Percentiles rank a stretch among this genome's conserved stretches.
phyloP scores from a whole-genome alignment of 2,113 vertebrate species.

The Tenebrosternarchus preto region DNA sequence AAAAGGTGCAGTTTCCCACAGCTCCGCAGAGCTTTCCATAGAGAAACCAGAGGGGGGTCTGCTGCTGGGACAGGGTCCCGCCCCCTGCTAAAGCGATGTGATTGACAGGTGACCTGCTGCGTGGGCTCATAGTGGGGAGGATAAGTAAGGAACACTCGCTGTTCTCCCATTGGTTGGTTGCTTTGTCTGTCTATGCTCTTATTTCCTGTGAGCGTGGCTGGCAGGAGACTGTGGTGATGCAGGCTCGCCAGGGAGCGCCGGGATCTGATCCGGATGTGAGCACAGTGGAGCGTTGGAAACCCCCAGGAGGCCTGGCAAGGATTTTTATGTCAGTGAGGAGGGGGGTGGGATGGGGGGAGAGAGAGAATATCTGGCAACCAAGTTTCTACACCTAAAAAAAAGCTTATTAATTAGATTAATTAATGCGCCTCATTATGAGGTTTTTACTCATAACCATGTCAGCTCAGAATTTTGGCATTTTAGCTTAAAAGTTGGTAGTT shows the following conservation, averaged over 20 bases:
- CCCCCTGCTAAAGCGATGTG: constrained; percentile 33
- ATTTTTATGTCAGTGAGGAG: neutral
- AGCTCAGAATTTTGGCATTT: constrained; percentile 23
- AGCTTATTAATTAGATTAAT: constrained; percentile 32
- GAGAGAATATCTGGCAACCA: neutral
- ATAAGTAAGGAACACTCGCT: neutral
- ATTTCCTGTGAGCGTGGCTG: constrained; percentile 8
- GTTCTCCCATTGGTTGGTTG: constrained; percentile 55
- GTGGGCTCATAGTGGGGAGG: constrained; percentile 55
- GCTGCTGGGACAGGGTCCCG: neutral
- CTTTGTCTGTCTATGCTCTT: constrained; percentile 64
- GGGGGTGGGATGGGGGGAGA: no score
- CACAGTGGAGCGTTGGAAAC: neutral
- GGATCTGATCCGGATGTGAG: constrained; percentile 39
- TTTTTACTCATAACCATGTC: constrained; percentile 28
- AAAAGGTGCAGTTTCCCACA: constrained; percentile 33
- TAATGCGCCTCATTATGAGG: constrained; percentile 22
- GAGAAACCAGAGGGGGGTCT: neutral
- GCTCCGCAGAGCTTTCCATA: constrained; percentile 10
- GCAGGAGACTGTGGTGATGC: constrained; percentile 11
- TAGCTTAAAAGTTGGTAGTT: constrained; percentile 27
- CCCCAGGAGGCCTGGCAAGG: neutral
- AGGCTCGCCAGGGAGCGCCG: constrained; percentile 46
- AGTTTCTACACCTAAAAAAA: constrained; percentile 30
- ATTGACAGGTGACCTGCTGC: constrained; percentile 65